phyloP scores from a whole-genome alignment of 2,797 vertebrate species.

The Prunella strophiata region DNA sequence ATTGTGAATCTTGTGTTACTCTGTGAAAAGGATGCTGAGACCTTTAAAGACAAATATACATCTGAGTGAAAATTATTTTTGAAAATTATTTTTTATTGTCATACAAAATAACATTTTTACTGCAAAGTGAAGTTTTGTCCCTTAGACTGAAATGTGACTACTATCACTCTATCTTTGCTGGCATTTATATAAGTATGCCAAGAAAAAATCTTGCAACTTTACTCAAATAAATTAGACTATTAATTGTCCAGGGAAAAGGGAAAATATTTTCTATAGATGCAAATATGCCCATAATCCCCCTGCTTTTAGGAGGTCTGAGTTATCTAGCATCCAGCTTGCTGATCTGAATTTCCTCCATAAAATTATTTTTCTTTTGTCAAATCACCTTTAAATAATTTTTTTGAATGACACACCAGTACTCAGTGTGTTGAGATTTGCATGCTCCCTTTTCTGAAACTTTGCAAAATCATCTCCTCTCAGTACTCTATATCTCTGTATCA shows the following conservation, averaged over 20 bases:
- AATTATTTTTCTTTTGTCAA: neutral
- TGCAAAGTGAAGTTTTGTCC: neutral
- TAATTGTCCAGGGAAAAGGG: neutral
- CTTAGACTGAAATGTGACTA: neutral
- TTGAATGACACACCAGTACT: neutral
- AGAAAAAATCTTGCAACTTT: neutral
- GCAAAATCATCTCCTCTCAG: neutral
- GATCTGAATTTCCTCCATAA: neutral
- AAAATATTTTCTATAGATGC: neutral
- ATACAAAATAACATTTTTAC: neutral
- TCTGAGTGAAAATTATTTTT: neutral
- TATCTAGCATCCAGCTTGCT: neutral
- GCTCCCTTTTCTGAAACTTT: neutral
- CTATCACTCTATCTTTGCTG: neutral
- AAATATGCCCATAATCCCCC: neutral
- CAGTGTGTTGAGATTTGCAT: neutral
- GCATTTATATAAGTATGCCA: neutral
- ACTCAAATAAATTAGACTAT: conserved; percentile 1
- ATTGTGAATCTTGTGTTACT: neutral
- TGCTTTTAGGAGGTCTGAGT: neutral
- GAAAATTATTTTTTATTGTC: neutral
- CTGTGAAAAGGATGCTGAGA: neutral
- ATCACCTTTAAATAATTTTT: neutral
- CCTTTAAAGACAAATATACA: neutral
- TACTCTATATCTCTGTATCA: neutral